Percentiles rank a stretch among this genome's conserved stretches.
Evolutionary conservation across 53 echinoderm and acorn worm genomes (phyloP).

Genomic region (Luidia sarsii): DNA sequence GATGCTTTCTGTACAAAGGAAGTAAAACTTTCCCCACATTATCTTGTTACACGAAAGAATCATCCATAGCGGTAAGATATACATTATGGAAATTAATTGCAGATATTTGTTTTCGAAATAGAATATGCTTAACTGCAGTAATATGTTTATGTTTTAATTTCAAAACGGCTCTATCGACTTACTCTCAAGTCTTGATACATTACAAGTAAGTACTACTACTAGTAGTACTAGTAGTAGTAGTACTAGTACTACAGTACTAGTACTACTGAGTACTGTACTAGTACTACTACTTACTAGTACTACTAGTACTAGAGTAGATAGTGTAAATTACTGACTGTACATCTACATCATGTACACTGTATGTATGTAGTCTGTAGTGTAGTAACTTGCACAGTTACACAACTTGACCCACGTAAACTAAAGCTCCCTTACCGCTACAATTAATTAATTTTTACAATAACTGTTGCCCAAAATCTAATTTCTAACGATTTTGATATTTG

Average conservation of each 20-base stretch:
- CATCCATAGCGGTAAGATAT: conserved; percentile 11
- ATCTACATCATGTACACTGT: too few relatives aligned
- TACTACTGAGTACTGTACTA: too few relatives aligned
- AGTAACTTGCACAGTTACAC: too few relatives aligned
- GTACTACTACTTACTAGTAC: too few relatives aligned
- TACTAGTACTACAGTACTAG: background rate
- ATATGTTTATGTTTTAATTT: background rate
- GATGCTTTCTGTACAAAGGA: conserved; percentile 54
- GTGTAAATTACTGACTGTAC: too few relatives aligned
- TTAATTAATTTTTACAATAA: too few relatives aligned
- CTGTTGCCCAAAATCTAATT: too few relatives aligned
- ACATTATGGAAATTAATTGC: background rate
- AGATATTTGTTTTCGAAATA: background rate
- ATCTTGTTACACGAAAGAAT: conserved; percentile 1
- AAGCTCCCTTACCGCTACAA: too few relatives aligned
- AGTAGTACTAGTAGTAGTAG: background rate
- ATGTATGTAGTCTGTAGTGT: too few relatives aligned
- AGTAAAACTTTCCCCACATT: conserved; percentile 36
- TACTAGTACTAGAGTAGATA: background rate
- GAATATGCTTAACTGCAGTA: background rate
- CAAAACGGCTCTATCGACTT: background rate
- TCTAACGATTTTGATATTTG: too few relatives aligned
- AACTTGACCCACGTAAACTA: too few relatives aligned
- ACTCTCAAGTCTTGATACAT: background rate
- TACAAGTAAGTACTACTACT: background rate